These are phyloP conservation scores for Eucera pruinosa DNA, from an alignment of 2,888 invertebrate species.

Conservation along the genomic window DNA sequence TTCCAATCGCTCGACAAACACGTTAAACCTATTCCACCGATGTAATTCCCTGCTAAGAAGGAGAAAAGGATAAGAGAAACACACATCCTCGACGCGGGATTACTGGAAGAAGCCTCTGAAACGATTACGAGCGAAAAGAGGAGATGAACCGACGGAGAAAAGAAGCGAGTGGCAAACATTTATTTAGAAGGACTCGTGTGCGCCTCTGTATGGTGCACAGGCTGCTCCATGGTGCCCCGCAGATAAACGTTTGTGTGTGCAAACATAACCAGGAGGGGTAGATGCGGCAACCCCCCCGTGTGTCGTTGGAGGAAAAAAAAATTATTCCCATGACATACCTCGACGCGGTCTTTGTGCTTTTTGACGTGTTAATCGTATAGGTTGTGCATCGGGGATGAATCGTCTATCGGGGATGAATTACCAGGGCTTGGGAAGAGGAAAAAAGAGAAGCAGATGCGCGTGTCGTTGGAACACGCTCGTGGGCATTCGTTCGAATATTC, in stretches of 20 bases:
- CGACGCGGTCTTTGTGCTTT: conserved; percentile 75
- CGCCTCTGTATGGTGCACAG: conserved; percentile 29
- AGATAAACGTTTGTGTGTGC: conserved; percentile 76
- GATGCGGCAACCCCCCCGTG: conserved; percentile 42
- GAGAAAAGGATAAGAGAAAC: conserved; percentile 40
- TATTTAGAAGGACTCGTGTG: conserved; percentile 60
- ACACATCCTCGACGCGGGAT: conserved; percentile 54
- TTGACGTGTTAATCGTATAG: conserved; percentile 80
- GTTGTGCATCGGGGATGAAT: conserved; percentile 62
- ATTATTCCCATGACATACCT: conserved; percentile 76
- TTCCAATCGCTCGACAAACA: conserved; percentile 34
- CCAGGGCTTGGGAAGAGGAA: conserved; percentile 28
- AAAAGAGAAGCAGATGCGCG: conserved; percentile 65
- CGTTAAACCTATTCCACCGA: background rate
- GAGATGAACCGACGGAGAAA: conserved; percentile 47
- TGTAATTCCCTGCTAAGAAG: conserved; percentile 6
- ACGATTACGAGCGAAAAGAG: conserved; percentile 44
- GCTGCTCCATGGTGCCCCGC: conserved; percentile 72
- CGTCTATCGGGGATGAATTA: conserved; percentile 54
- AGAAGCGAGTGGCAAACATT: conserved; percentile 69
- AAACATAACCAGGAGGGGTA: conserved; percentile 76
- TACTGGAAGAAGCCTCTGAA: conserved; percentile 22
- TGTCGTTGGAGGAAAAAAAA: conserved; percentile 65
- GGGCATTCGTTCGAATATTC: conserved; percentile 39
- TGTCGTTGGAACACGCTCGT: conserved; percentile 36